Conservation (phyloP, 1,140 invertebrate species). For the Planococcus citri region DNA sequence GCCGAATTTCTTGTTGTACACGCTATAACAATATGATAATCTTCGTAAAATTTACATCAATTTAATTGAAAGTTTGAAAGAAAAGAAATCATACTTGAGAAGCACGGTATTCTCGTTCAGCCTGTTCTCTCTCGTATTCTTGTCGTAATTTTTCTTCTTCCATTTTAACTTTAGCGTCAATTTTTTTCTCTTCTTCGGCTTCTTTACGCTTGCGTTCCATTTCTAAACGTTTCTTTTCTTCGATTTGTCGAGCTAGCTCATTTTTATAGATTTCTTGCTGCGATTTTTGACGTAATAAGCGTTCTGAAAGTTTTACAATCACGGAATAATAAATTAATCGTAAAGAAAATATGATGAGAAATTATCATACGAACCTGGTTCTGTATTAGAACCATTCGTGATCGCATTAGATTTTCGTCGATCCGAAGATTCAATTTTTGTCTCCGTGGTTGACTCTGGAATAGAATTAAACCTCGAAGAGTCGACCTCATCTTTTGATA, state of each 20-base stretch:
- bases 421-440: too few relatives aligned
- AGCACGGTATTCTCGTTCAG: not conserved
- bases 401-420: too few relatives aligned
- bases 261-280: constrained; percentile 9
- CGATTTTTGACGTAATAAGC: not conserved
- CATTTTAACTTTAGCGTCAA: not conserved
- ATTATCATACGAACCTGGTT: too few relatives aligned
- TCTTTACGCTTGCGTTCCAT: not conserved
- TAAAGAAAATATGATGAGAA: too few relatives aligned
- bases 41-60: not conserved
- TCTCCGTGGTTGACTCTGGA: too few relatives aligned
- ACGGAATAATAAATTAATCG: too few relatives aligned
- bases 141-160: constrained; percentile 6
- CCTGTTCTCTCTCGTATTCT: not conserved
- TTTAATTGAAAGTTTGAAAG: not conserved
- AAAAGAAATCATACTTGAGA: not conserved
- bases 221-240: not conserved
- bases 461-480: too few relatives aligned
- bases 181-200: not conserved
- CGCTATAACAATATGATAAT: not conserved
- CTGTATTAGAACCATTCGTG: too few relatives aligned
- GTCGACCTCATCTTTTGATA: too few relatives aligned
- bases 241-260: not conserved
- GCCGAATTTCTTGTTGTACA: not conserved
- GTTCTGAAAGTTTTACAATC: too few relatives aligned